Evolutionary conservation across 92 coral and sea anemone genomes (phyloP), one percentile per base, ranked within the genome.

Genomic region (Paramuricea clavata): DNA sequence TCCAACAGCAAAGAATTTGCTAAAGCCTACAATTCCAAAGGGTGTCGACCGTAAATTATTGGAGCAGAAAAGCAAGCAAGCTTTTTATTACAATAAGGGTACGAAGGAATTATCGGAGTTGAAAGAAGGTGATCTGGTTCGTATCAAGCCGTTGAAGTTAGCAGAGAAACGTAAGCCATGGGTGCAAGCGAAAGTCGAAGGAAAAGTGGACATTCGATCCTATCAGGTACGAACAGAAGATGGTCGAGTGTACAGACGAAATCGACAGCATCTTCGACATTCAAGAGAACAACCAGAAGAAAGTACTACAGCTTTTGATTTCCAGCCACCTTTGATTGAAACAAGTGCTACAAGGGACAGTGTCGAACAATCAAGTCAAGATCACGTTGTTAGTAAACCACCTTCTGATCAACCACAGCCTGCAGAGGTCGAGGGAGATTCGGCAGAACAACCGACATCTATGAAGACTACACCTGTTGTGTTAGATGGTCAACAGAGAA

Each of bases 141-240:
- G 62, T 6, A 1, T 54, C 7, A 6, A 17, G 19, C 62, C 62
- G 17, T 6, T 13, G 3, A 54, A 13, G 22, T 19, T 13, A 6
- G 23, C 22, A 54, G 62, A 13, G 22, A 54, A 54, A 19, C 22
- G 83, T 54, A 89, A 81, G 67, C 74, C 70, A 11, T 89, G 92
- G 89, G 42, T 72, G 19, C 77, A 81, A 35, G 88, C 79, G 1
- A 61, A 64, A 59, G 88, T 89, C 26, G 83, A 82, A 82, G 83
- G 76, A 32, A 81, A 82, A 60, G 78, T 74, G 26, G 82, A 83
- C 35, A 74, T 82, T 21, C 30, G 83, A 52, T 88, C 87, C 57
- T 82, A 82, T 22, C 81, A 70, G 50, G 83, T 88, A 7, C 76
- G 87, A 2, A 82, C 87, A 71, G 83, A 88, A 69, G 87, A 82